These are phyloP conservation scores for Kryphioiulus occultus DNA, from an alignment of 2,888 invertebrate species.

Conservation along the genomic window DNA sequence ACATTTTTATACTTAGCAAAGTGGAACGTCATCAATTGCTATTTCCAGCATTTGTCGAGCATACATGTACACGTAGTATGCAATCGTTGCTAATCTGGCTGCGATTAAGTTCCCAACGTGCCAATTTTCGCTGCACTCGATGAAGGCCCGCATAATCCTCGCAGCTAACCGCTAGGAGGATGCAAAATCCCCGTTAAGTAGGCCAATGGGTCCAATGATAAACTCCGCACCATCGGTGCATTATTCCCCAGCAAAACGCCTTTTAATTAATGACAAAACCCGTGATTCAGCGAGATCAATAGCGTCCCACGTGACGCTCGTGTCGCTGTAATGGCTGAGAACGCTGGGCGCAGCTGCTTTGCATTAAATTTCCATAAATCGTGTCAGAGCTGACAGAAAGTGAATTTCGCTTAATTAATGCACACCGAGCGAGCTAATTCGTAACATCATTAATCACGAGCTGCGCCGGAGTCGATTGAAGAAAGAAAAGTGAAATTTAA, in stretches of 20 bases:
- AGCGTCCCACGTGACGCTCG: neutral
- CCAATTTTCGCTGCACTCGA: neutral
- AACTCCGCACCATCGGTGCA: neutral
- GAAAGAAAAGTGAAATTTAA: neutral
- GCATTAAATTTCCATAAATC: slow-evolving; percentile 5
- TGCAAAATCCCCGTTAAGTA: neutral
- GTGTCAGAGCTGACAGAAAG: neutral
- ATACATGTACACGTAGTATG: too few species aligned
- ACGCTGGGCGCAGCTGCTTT: neutral
- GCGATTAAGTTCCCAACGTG: neutral
- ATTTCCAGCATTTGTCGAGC: neutral
- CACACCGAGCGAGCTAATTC: neutral
- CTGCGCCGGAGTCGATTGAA: neutral
- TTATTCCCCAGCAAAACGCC: neutral
- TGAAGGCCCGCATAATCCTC: neutral
- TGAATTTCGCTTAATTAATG: slow-evolving; percentile 5
- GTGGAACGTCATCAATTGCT: too few species aligned
- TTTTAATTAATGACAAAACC: neutral
- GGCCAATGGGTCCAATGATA: slow-evolving; percentile 5
- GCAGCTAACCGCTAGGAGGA: neutral
- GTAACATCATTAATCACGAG: neutral
- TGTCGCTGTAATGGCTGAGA: neutral
- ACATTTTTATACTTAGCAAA: too few species aligned
- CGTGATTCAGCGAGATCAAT: neutral
- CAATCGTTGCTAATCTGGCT: neutral